Evolutionary conservation across 2,113 vertebrate genomes (phyloP).

Genomic region (Xiphorhynchus elegans): DNA sequence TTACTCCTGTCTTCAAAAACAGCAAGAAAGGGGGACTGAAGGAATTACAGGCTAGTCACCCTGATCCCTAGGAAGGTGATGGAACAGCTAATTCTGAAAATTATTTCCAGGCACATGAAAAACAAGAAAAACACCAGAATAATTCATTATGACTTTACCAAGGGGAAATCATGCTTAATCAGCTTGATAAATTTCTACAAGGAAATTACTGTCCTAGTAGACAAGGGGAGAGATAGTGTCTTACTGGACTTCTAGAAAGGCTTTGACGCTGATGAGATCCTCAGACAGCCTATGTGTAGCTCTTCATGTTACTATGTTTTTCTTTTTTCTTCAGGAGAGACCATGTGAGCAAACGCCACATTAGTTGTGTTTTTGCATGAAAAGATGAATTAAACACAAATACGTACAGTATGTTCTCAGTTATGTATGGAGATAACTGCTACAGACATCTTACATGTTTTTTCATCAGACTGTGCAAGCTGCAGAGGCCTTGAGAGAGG

Average conservation of each 20-base stretch:
- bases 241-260: background rate
- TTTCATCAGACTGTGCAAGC: background rate
- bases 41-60: background rate
- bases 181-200: background rate
- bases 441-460: background rate
- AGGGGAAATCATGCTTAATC: background rate
- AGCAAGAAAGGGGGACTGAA: background rate
- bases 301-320: background rate
- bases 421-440: background rate
- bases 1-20: background rate
- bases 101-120: background rate
- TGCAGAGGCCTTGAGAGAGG: background rate
- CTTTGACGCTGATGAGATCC: background rate
- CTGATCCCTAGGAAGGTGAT: background rate
- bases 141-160: background rate
- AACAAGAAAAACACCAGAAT: background rate
- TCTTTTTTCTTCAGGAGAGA: background rate
- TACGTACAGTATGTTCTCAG: background rate
- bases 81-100: background rate
- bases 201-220: background rate
- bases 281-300: background rate
- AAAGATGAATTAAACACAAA: background rate
- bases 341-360: fast-evolving
- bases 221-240: background rate
- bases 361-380: background rate